Evolutionary conservation across 2,113 vertebrate genomes (phyloP).

Genomic region (Clarias macrocephalus): DNA sequence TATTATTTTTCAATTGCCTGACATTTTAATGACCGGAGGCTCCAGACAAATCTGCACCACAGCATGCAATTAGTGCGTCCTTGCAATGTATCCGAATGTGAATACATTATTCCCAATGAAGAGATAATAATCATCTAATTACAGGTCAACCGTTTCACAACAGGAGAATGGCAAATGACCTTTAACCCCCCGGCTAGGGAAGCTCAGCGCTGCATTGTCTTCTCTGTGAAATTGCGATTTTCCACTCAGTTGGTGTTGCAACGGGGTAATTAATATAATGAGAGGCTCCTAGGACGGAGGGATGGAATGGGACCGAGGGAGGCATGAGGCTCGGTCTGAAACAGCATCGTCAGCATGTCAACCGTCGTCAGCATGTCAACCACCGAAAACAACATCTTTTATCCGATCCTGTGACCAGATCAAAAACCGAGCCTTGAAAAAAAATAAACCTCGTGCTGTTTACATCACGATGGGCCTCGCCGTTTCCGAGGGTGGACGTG

Average conservation of each 20-base stretch:
- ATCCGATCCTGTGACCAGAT: background rate
- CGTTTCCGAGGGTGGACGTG: background rate
- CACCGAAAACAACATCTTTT: background rate
- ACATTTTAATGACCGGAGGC: background rate
- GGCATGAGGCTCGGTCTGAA: background rate
- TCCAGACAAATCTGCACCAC: background rate
- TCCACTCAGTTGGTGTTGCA: conserved; percentile 34
- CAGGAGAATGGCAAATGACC: background rate
- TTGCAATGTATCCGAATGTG: background rate
- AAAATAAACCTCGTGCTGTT: background rate
- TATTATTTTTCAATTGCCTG: background rate
- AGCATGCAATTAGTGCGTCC: background rate
- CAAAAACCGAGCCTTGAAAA: background rate
- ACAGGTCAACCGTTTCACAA: background rate
- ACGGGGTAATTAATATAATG: conserved; percentile 49
- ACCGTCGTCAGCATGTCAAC: background rate
- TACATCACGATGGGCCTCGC: background rate
- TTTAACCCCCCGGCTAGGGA: conserved; percentile 10
- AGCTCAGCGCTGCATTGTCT: conserved; percentile 24
- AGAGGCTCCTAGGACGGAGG: conserved; percentile 19
- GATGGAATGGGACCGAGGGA: background rate
- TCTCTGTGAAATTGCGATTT: conserved; percentile 48
- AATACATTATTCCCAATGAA: background rate
- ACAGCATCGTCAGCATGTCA: background rate
- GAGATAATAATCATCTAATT: background rate